Evolutionary conservation across 2,797 vertebrate genomes (phyloP).

Genomic region (Chloroceryle inda): DNA sequence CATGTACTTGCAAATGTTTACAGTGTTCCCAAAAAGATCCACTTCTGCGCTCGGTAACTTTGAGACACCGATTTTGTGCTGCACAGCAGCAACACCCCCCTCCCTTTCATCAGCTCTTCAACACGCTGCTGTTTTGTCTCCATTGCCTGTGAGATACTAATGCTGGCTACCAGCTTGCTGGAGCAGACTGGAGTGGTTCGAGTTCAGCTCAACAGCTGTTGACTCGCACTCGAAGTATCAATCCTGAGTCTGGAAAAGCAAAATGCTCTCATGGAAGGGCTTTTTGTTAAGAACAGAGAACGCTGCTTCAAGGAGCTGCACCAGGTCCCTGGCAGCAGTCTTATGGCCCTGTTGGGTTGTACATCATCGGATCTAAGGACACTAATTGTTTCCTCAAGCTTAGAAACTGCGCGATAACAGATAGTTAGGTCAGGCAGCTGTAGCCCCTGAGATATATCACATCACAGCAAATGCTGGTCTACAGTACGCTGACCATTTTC

Average conservation of each 20-base stretch:
- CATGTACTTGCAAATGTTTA: not conserved
- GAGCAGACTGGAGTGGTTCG: not conserved
- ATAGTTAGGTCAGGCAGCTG: not conserved
- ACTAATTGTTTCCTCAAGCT: not conserved
- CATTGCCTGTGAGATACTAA: not conserved
- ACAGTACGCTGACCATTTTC: not conserved
- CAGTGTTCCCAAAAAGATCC: not conserved
- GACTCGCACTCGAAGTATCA: not conserved
- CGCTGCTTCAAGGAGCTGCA: not conserved
- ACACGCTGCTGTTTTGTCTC: not conserved
- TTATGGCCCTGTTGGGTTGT: accelerated
- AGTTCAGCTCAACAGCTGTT: constrained; percentile 25
- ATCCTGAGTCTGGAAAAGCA: not conserved
- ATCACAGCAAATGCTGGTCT: not conserved
- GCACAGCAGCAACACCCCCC: not conserved
- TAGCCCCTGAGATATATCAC: not conserved
- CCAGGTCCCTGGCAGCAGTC: not conserved
- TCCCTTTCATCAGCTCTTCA: not conserved
- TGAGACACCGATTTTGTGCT: not conserved
- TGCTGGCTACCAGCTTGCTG: not conserved
- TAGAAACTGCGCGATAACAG: not conserved
- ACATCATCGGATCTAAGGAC: not conserved
- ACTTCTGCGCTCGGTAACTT: not conserved
- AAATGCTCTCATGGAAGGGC: not conserved
- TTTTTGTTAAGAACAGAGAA: not conserved